Conservation (phyloP, 2,888 invertebrate genomes). For the Julus scandinavius region DNA sequence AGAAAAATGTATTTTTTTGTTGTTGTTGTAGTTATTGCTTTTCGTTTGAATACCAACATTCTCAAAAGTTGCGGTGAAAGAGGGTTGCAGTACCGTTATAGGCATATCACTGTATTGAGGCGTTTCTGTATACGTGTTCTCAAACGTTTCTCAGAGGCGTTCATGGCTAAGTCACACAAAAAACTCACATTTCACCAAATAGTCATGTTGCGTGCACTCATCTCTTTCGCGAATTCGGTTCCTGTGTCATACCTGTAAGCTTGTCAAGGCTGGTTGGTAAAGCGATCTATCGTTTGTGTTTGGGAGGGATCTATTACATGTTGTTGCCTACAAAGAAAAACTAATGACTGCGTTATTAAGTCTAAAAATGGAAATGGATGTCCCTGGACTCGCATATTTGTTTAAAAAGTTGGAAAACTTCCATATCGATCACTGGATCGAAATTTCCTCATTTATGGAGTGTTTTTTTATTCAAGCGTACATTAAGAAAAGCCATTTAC, state of each 20-base stretch:
- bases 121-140: neutral
- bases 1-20: no score
- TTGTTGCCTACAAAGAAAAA: neutral
- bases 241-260: neutral
- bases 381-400: neutral
- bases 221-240: neutral
- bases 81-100: no score
- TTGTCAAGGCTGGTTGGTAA: neutral
- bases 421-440: constrained; percentile 2
- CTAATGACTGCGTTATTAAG: neutral
- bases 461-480: neutral
- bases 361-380: neutral
- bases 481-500: neutral
- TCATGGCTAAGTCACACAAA: neutral
- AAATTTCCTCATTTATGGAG: neutral
- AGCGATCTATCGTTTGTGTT: neutral
- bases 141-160: neutral
- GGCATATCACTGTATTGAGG: neutral
- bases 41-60: no score
- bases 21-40: no score
- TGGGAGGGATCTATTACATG: neutral
- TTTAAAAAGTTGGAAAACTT: constrained; percentile 12
- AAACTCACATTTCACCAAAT: neutral
- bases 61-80: no score
- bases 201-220: neutral